These are phyloP conservation scores for Thalassophryne amazonica DNA, from an alignment of 2,797 vertebrate genomes.

Conservation along the genomic window DNA sequence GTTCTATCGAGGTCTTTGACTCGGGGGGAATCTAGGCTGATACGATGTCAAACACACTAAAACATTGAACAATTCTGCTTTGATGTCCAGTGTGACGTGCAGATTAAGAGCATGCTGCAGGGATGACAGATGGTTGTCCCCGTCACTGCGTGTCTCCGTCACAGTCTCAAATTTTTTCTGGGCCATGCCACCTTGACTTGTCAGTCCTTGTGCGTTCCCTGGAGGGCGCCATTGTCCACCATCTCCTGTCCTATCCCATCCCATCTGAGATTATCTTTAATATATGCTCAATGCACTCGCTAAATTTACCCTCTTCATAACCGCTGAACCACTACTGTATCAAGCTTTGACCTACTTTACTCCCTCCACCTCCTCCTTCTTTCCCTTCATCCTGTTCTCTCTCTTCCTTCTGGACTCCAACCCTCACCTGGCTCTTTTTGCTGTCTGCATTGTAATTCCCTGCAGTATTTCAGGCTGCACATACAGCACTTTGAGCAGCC, in stretches of 20 bases:
- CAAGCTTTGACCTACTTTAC: conserved; percentile 68
- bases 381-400: background rate
- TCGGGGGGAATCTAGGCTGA: conserved; percentile 41
- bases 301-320: conserved; percentile 54
- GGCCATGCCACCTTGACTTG: conserved; percentile 39
- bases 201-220: conserved; percentile 34
- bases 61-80: background rate
- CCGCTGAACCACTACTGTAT: conserved; percentile 21
- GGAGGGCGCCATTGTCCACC: conserved; percentile 19
- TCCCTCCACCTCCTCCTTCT: conserved; percentile 6
- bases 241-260: conserved; percentile 25
- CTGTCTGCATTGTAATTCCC: conserved; percentile 24
- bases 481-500: conserved; percentile 46
- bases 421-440: conserved; percentile 39
- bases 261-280: conserved; percentile 32
- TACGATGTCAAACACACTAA: conserved; percentile 22
- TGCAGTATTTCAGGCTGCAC: conserved; percentile 27
- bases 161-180: conserved; percentile 6
- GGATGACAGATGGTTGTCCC: conserved; percentile 31
- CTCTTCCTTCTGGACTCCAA: conserved; percentile 7
- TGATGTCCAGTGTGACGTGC: background rate
- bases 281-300: no score
- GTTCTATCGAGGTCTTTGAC: conserved; percentile 32
- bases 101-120: conserved; percentile 22
- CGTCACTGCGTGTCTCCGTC: conserved; percentile 20